Percentiles rank a stretch among this genome's conserved stretches.
Evolutionary conservation across 2,113 vertebrate species (phyloP).

Genomic region (Galeopterus variegatus): DNA sequence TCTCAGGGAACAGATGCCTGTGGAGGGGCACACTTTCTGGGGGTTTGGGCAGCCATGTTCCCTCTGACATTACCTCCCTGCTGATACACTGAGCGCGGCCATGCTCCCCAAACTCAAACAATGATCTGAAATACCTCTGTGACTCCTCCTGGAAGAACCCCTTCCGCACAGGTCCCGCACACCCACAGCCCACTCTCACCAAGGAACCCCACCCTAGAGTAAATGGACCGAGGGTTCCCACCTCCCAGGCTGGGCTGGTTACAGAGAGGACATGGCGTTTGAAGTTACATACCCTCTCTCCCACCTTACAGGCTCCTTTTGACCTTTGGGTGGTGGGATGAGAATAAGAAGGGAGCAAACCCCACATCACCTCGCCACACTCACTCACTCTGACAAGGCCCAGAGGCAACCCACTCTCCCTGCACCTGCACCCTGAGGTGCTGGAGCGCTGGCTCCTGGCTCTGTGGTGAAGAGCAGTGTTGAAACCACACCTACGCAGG

Average conservation of each 20-base stretch:
- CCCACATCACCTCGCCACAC: no score
- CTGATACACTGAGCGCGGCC: rapidly evolving
- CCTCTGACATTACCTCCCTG: background rate
- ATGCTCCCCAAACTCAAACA: background rate
- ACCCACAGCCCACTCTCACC: background rate
- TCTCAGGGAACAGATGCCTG: background rate
- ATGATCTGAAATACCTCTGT: background rate
- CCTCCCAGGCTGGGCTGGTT: background rate
- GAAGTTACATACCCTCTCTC: background rate
- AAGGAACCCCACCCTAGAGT: background rate
- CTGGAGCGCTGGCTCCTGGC: background rate
- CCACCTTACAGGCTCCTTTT: background rate
- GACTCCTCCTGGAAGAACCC: no score
- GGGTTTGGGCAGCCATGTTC: background rate
- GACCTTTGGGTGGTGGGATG: background rate
- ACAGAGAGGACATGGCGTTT: background rate
- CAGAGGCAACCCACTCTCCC: background rate
- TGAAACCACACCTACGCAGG: background rate
- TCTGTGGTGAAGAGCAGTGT: rapidly evolving
- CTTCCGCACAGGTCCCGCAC: background rate
- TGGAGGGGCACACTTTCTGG: background rate
- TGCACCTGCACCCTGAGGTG: rapidly evolving
- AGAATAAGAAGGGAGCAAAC: background rate
- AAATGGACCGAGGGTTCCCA: rapidly evolving
- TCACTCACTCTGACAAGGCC: background rate